Conservation (phyloP, 2,888 invertebrate species). For the Cryptosula pallasiana region DNA sequence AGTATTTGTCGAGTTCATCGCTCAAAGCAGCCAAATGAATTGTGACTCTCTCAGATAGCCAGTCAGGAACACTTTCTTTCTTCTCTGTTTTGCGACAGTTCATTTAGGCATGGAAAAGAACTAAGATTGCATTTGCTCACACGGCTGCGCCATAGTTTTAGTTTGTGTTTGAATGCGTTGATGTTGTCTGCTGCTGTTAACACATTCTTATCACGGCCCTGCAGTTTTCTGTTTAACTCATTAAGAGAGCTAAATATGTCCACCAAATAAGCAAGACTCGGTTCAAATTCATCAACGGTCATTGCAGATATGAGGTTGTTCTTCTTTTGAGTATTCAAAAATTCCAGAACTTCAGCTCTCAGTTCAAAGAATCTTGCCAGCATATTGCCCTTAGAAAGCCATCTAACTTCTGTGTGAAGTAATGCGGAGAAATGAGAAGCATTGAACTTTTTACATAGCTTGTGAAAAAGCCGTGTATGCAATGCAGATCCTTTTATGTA, state of each 20-base stretch:
- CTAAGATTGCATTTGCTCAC: not conserved
- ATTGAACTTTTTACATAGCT: slow-evolving; percentile 1
- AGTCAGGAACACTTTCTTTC: not conserved
- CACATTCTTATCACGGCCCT: slow-evolving; percentile 1
- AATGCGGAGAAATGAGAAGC: not conserved
- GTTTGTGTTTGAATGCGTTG: slow-evolving; percentile 10
- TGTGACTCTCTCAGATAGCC: slow-evolving; percentile 11
- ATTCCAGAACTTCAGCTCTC: not conserved
- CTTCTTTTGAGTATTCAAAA: slow-evolving; percentile 11
- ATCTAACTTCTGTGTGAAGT: slow-evolving; percentile 17
- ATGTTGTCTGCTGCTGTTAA: slow-evolving; percentile 12
- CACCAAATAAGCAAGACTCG: slow-evolving; percentile 1
- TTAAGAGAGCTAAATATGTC: slow-evolving; percentile 10
- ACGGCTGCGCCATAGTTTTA: not conserved
- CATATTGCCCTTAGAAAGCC: slow-evolving; percentile 14
- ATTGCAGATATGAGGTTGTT: not conserved
- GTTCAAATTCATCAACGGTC: slow-evolving; percentile 7
- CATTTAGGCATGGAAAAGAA: slow-evolving; percentile 15
- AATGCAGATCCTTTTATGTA: slow-evolving; percentile 15
- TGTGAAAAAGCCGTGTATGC: slow-evolving; percentile 5
- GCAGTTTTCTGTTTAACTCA: slow-evolving; percentile 9
- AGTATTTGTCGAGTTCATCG: not conserved
- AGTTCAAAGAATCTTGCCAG: slow-evolving; percentile 12
- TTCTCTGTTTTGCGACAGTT: not conserved
- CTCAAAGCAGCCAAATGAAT: not conserved